Base-by-base conservation (phyloP, 2,888 invertebrate species). In the Hydriomena furcata region DNA sequence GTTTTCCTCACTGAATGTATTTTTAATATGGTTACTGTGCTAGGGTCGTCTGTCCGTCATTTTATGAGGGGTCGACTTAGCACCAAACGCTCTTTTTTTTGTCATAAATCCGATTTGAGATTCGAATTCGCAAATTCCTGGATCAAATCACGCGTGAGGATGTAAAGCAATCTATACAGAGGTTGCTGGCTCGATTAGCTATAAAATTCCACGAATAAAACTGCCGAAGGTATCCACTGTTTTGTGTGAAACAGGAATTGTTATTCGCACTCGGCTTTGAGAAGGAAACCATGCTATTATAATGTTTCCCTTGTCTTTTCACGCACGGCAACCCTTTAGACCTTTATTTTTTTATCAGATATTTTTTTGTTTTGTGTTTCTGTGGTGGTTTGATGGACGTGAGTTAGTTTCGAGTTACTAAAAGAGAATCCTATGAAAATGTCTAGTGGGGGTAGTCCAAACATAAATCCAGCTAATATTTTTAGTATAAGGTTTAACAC, bases 31-130 rank as follows among this genome's bases (percentile, higher is more conserved):
- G 12, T 4, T 13, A 41, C 44, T 48, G 41, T 28, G 52, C 17
- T 1, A 34, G 52, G 36, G 45, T 52, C 46, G 47, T 38, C 28
- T 36, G 51, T 52, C 49, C 51, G 47, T 47, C 45, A 37, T 60
- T 60, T 62, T 62, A 60, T 54, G 51, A 55, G 43, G 52, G 58
- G 40, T 60, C 47, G 54, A 55, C 50, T 55, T 57, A 52, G 48
- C 48, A 50, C 27, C 44, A 25, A 57, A 52, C 36, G 52, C 42
- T 40, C 47, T 55, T 61, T 40, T 44, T 55, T 61, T 60, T 58
- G 37, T 52, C 42, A 43, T 43, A 55, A 59, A 64, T 56, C 59
- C 56, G 48, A 60, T 57, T 61, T 57, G 36, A 43, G 27, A 44
- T 41, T 53, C 30, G 37, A 28, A 47, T 46, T 46, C 30, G 24